phyloP scores from a whole-genome alignment of 1,140 invertebrate genomes.

The Papilio aristodemus region DNA sequence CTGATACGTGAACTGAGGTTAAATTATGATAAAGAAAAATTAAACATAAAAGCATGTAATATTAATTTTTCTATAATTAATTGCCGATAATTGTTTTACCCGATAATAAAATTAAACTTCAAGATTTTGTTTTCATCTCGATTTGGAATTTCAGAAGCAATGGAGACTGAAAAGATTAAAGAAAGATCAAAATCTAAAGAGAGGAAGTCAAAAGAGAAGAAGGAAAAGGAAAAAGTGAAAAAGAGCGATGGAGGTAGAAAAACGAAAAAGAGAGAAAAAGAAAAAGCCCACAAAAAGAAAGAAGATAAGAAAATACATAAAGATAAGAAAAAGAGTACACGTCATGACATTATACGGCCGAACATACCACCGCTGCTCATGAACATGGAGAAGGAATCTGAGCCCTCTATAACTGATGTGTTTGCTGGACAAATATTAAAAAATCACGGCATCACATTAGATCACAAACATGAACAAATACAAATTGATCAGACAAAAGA shows the following conservation, averaged over 20 bases:
- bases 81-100: no score
- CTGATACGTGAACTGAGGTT: no score
- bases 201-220: slow-evolving; percentile 68
- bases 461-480: slow-evolving; percentile 57
- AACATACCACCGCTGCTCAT: slow-evolving; percentile 76
- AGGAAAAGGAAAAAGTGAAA: slow-evolving; percentile 68
- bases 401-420: slow-evolving; percentile 82
- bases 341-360: slow-evolving; percentile 71
- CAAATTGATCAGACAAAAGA: slow-evolving; percentile 63
- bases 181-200: slow-evolving; percentile 66
- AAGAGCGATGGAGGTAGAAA: slow-evolving; percentile 65
- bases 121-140: neutral
- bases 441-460: slow-evolving; percentile 71
- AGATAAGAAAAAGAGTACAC: slow-evolving; percentile 68
- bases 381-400: slow-evolving; percentile 78
- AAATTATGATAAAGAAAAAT: no score
- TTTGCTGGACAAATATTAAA: slow-evolving; percentile 82
- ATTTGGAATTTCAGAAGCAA: slow-evolving; percentile 48
- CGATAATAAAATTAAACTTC: neutral
- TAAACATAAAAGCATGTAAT: no score
- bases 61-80: no score
- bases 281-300: slow-evolving; percentile 57
- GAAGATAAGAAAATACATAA: slow-evolving; percentile 68
- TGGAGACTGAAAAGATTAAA: slow-evolving; percentile 61
- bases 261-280: slow-evolving; percentile 69